Evolutionary conservation across 2,888 invertebrate genomes (phyloP).

Genomic region (Mythimna ferrago): DNA sequence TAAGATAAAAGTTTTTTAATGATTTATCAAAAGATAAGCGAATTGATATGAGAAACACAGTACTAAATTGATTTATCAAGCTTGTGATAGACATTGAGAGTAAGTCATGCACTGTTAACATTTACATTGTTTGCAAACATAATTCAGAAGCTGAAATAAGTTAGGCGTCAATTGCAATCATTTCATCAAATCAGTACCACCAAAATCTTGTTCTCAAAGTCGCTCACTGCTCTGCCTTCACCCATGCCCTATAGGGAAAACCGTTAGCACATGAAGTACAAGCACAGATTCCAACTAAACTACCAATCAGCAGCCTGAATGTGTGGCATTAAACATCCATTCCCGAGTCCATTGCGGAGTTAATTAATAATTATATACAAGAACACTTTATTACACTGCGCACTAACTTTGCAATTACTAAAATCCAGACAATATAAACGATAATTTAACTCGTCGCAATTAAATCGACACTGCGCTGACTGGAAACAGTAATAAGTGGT

Average conservation of each 20-base stretch:
- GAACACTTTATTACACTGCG: constrained; percentile 44
- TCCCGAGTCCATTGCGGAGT: constrained; percentile 47
- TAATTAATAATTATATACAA: constrained; percentile 55
- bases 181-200: background rate
- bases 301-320: constrained; percentile 49
- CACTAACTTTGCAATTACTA: constrained; percentile 51
- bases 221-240: background rate
- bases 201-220: background rate
- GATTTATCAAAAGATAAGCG: background rate
- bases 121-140: background rate
- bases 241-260: constrained; percentile 6
- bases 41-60: background rate
- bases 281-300: constrained; percentile 34
- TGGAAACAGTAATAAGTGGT: constrained; percentile 80
- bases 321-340: constrained; percentile 53
- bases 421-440: constrained; percentile 52
- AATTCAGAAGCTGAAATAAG: background rate
- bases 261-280: constrained; percentile 35
- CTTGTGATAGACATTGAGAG: background rate
- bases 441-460: constrained; percentile 69
- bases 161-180: background rate
- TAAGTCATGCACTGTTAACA: background rate
- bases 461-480: constrained; percentile 66
- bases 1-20: background rate
- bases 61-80: background rate